Evolutionary conservation across 2,113 vertebrate species (phyloP).

Genomic region (Seriola aureovittata): DNA sequence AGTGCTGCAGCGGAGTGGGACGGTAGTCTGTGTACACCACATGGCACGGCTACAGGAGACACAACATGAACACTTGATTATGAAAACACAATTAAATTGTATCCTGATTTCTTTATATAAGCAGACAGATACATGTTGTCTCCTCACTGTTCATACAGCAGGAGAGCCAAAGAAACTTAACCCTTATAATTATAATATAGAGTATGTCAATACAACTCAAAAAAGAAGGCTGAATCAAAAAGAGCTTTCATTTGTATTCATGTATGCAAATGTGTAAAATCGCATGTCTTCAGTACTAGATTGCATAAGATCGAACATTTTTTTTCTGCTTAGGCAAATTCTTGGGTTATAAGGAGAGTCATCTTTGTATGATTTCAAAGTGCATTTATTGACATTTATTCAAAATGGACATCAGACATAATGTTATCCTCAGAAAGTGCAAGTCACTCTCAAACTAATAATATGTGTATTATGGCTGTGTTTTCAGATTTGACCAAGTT

Average conservation of each 20-base stretch:
- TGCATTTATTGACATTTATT: too few species aligned
- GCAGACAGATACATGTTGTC: neutral
- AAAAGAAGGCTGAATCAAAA: too few species aligned
- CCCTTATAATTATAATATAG: neutral
- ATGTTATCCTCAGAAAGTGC: too few species aligned
- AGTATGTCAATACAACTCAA: neutral
- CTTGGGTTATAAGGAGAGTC: too few species aligned
- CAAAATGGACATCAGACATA: too few species aligned
- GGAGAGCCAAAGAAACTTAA: neutral
- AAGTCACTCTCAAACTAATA: too few species aligned
- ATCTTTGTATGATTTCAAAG: too few species aligned
- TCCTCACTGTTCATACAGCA: neutral
- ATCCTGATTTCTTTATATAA: neutral
- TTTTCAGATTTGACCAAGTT: too few species aligned
- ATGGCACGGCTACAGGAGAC: slow-evolving; percentile 90
- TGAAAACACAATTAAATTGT: neutral
- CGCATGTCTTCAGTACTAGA: neutral
- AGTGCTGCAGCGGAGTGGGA: slow-evolving; percentile 97
- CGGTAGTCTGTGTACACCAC: slow-evolving; percentile 98
- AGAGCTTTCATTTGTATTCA: neutral
- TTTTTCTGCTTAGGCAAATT: too few species aligned
- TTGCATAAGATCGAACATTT: too few species aligned
- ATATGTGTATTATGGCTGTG: too few species aligned
- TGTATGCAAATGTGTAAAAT: neutral
- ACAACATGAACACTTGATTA: slow-evolving; percentile 30